Evolutionary conservation across 1,140 invertebrate species (phyloP).

Genomic region (Philaenus spumarius): DNA sequence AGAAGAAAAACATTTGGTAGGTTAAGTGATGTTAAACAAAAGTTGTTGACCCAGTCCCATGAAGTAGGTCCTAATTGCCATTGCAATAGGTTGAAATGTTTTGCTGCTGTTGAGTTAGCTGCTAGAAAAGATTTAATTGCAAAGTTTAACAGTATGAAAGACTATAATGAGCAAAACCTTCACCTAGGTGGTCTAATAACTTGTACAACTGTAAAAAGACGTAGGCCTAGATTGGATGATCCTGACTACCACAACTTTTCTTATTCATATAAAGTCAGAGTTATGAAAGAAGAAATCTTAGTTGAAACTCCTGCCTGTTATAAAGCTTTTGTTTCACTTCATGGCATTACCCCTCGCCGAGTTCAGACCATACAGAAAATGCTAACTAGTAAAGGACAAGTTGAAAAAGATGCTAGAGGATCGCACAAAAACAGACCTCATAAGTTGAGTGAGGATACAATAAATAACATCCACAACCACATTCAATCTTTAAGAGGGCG

Average conservation of each 20-base stretch:
- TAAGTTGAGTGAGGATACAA: constrained; percentile 1
- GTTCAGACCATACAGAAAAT: constrained; percentile 10
- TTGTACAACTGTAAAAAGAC: not conserved
- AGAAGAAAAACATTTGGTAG: too few relatives aligned
- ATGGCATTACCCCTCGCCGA: constrained; percentile 11
- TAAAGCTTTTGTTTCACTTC: constrained; percentile 1
- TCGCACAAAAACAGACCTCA: constrained; percentile 16
- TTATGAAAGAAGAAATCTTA: not conserved
- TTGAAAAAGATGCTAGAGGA: constrained; percentile 8
- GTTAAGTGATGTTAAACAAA: too few relatives aligned
- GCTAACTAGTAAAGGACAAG: not conserved
- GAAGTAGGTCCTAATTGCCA: too few relatives aligned
- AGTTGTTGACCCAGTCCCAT: too few relatives aligned
- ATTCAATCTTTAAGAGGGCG: constrained; percentile 9
- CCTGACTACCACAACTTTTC: not conserved
- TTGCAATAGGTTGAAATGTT: constrained; percentile 12
- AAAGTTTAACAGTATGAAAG: not conserved
- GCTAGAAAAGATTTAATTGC: too few relatives aligned
- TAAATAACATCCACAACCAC: constrained; percentile 1
- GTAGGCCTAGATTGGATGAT: constrained; percentile 1
- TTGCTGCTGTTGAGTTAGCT: not conserved
- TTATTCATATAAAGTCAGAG: constrained; percentile 6
- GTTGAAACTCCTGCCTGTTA: not conserved
- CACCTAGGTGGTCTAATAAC: constrained; percentile 21
- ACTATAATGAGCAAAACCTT: constrained; percentile 20